Conservation (phyloP, 2,797 vertebrate genomes). For the Gorsachius magnificus region DNA sequence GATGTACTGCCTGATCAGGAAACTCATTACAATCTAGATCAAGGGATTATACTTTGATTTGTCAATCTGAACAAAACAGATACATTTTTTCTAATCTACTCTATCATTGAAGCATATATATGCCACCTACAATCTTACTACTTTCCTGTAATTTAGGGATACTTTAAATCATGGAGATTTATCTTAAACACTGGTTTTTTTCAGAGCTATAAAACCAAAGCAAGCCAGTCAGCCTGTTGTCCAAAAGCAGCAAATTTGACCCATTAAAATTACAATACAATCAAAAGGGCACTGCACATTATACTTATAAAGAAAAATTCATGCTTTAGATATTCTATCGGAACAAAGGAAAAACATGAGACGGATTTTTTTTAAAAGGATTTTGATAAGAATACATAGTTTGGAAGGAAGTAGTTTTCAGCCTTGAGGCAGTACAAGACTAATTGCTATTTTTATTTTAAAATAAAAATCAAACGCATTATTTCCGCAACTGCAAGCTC, state of each 20-base stretch:
- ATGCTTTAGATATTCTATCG: neutral
- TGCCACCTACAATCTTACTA: neutral
- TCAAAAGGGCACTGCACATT: neutral
- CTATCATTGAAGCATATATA: neutral
- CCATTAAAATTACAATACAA: neutral
- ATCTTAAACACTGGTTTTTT: neutral
- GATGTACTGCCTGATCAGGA: neutral
- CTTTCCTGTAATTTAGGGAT: neutral
- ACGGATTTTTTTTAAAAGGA: neutral
- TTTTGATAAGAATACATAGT: neutral
- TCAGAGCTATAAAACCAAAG: neutral
- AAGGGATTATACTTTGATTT: neutral
- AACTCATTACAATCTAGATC: neutral
- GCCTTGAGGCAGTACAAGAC: neutral
- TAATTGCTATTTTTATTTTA: neutral
- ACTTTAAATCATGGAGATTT: neutral
- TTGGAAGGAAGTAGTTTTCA: neutral
- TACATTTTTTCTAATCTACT: neutral
- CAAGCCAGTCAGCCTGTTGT: neutral
- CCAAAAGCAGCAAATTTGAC: neutral
- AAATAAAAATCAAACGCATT: neutral
- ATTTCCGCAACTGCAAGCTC: neutral
- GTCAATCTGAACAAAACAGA: neutral
- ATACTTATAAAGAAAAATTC: neutral
- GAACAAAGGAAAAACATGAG: neutral